phyloP scores from a whole-genome alignment of 2,888 invertebrate genomes.

The Isoperla grammatica region DNA sequence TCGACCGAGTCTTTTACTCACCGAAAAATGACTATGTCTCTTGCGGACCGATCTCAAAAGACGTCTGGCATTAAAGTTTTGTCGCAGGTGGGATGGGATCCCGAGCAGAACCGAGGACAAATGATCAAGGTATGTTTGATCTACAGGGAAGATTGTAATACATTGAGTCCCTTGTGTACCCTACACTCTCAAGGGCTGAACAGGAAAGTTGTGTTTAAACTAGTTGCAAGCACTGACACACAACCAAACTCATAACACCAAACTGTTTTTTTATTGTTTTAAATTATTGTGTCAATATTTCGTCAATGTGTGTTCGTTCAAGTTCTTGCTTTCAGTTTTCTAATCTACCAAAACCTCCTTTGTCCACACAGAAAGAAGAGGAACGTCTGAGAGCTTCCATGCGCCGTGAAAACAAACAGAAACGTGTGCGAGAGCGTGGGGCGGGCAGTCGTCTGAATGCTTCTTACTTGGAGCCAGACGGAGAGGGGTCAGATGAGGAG shows the following conservation, averaged over 20 bases:
- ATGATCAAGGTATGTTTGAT: conserved; percentile 69
- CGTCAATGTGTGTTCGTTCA: no score
- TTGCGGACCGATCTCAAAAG: conserved; percentile 92
- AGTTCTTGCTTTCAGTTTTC: no score
- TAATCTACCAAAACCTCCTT: no score
- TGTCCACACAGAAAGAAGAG: conserved; percentile 76
- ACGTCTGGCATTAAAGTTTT: conserved; percentile 93
- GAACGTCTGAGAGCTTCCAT: conserved; percentile 88
- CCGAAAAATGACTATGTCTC: conserved; percentile 95
- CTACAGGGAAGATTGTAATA: no score
- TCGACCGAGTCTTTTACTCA: conserved; percentile 99
- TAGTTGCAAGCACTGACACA: no score
- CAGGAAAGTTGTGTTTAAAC: no score
- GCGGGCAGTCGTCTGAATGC: conserved; percentile 48
- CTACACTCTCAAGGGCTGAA: no score
- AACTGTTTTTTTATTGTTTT: no score
- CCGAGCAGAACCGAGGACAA: conserved; percentile 85
- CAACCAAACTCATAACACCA: no score
- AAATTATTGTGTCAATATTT: no score
- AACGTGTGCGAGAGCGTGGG: conserved; percentile 49
- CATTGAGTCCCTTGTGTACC: no score
- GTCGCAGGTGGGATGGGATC: conserved; percentile 89
- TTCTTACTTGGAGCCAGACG: conserved; percentile 54
- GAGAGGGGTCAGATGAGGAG: conserved; percentile 91
- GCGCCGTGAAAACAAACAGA: conserved; percentile 60